phyloP scores from a whole-genome alignment of 2,888 invertebrate species.

The Drosophila mulleri region DNA sequence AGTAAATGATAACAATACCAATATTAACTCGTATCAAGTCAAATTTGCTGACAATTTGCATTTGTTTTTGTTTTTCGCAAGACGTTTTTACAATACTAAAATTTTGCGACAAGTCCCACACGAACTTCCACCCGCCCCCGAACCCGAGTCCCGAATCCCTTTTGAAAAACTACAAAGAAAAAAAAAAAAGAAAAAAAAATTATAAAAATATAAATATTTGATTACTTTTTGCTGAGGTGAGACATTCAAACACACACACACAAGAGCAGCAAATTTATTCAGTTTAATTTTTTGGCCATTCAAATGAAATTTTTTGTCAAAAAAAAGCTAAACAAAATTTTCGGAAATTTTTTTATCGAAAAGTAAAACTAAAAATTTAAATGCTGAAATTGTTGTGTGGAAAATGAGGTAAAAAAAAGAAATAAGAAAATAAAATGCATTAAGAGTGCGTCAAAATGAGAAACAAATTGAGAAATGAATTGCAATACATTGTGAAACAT shows the following conservation, averaged over 20 bases:
- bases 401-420: constrained; percentile 84
- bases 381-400: constrained; percentile 84
- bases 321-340: constrained; percentile 25
- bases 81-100: constrained; percentile 67
- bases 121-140: constrained; percentile 36
- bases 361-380: constrained; percentile 42
- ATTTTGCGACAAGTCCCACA: constrained; percentile 64
- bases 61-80: constrained; percentile 84
- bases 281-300: constrained; percentile 48
- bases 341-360: constrained; percentile 37
- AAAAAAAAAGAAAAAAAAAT: constrained; percentile 19
- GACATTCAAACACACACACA: constrained; percentile 85
- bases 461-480: constrained; percentile 78
- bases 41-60: constrained; percentile 78
- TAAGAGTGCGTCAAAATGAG: constrained; percentile 64
- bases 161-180: constrained; percentile 20
- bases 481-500: constrained; percentile 86
- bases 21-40: constrained; percentile 71
- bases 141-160: constrained; percentile 31
- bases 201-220: constrained; percentile 43
- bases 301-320: constrained; percentile 27
- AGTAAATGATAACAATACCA: constrained; percentile 67
- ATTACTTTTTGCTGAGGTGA: constrained; percentile 84
- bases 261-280: constrained; percentile 77
- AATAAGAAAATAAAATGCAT: constrained; percentile 57